Evolutionary conservation across 2,888 invertebrate species (phyloP).

Genomic region (Diplazon laetatorius): DNA sequence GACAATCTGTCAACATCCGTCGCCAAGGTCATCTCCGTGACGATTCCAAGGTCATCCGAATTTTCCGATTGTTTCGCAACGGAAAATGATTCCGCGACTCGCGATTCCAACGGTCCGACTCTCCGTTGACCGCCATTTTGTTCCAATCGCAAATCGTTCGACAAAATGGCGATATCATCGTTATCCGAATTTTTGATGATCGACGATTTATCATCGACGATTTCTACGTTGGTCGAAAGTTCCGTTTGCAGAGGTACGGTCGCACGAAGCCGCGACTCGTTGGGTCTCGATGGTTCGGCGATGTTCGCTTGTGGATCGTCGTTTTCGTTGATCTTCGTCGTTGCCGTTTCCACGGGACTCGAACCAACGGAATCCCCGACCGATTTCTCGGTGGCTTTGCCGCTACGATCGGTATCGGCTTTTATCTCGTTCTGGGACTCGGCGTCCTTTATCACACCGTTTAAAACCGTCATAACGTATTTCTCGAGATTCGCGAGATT

Average conservation of each 20-base stretch:
- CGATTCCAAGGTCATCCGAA: neutral
- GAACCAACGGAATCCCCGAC: conserved; percentile 51
- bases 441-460: conserved; percentile 79
- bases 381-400: conserved; percentile 30
- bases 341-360: conserved; percentile 10
- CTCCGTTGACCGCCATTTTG: too few species aligned
- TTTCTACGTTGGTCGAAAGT: neutral
- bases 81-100: neutral
- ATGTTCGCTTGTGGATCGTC: conserved; percentile 37
- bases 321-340: conserved; percentile 15
- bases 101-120: too few species aligned
- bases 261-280: conserved; percentile 73
- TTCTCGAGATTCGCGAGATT: conserved; percentile 79
- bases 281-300: conserved; percentile 73
- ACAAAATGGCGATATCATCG: too few species aligned
- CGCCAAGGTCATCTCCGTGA: neutral
- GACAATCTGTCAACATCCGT: conserved; percentile 16
- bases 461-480: conserved; percentile 81
- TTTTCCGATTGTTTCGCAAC: neutral
- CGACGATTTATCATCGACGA: neutral
- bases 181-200: too few species aligned
- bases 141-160: too few species aligned
- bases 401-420: conserved; percentile 38
- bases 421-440: conserved; percentile 65
- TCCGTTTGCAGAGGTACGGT: conserved; percentile 68